Conservation (phyloP, 1,140 invertebrate species). For the Anoplophora glabripennis region DNA sequence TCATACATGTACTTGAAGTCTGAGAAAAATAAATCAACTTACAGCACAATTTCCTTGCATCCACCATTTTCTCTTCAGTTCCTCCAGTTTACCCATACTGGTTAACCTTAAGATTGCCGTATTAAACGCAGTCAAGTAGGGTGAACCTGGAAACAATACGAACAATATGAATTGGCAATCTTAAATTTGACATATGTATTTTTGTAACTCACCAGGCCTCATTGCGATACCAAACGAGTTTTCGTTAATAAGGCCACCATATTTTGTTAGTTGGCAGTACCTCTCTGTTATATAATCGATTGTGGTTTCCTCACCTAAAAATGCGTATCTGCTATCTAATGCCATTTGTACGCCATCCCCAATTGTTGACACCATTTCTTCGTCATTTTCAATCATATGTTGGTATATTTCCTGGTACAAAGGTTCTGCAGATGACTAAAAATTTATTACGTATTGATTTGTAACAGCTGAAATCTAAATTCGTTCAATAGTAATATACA, state of each 20-base stretch:
- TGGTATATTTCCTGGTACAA: slow-evolving; percentile 3
- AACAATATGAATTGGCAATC: background rate
- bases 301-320: slow-evolving; percentile 83
- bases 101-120: slow-evolving; percentile 75
- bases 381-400: slow-evolving; percentile 59
- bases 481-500: no score
- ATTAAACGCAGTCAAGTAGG: slow-evolving; percentile 68
- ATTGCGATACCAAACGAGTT: slow-evolving; percentile 84
- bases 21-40: no score
- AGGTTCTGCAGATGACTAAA: background rate
- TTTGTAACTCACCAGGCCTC: slow-evolving; percentile 55
- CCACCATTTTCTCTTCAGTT: slow-evolving; percentile 86
- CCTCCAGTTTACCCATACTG: slow-evolving; percentile 68
- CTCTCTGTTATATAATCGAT: slow-evolving; percentile 81
- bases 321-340: slow-evolving; percentile 58
- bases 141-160: slow-evolving; percentile 62
- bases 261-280: slow-evolving; percentile 74
- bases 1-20: no score
- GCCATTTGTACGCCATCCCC: slow-evolving; percentile 66
- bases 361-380: slow-evolving; percentile 61
- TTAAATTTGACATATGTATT: background rate
- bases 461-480: background rate
- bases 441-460: background rate
- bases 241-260: slow-evolving; percentile 68
- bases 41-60: slow-evolving; percentile 55